Base-by-base conservation (phyloP, 2,888 invertebrate species). In the Drosophila mimica region DNA sequence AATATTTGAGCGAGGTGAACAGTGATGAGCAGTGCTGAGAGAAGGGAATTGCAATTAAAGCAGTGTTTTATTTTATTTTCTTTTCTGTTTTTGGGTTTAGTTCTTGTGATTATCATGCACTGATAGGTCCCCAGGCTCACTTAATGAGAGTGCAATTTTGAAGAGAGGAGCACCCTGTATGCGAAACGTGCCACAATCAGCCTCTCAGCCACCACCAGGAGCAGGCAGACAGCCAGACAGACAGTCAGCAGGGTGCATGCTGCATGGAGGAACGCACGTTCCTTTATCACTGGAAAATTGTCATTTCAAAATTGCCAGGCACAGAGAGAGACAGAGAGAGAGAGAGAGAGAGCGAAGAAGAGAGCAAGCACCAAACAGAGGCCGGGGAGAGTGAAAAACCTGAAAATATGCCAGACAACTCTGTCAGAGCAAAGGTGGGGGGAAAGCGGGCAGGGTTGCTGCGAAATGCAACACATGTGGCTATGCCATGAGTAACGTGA, bases 381-480 rank as follows among this genome's bases (percentile, higher is more conserved):
- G 36, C 36, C 34, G 51, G 64, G 33, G 65, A 69, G 82, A 82
- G 65, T 54, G 74, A 56, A 69, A 82, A 85, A 66, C 81, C 76
- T 70, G 85, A 85, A 82, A 84, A 85, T 70, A 65, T 69, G 85
- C 57, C 66, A 70, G 70, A 79, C 76, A 86, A 69, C 13, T 15
- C 17, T n/a, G 43, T 30, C 28, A 43, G 52, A 74, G 63, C 68
- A 74, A 63, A 54, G 66, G 61, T 52, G 43, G 30, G 54, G 68
- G 56, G 11, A 25, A 6, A 38, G 38, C 7, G 62, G 48, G 25
- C 46, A 48, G 54, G 70, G 56, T 51, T 31, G 53, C 28, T 28
- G 87, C 78, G 78, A 86, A 83, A 79, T 75, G 76, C 76, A 82
- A 67, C 85, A 84, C 84, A 87, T 84, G 88, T 88, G 88, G 90